A percentile compares a stretch with the other conserved stretches of the same genome.
Conservation (phyloP, 2,888 invertebrate species). For the Scelioninae gen. 1 region DNA sequence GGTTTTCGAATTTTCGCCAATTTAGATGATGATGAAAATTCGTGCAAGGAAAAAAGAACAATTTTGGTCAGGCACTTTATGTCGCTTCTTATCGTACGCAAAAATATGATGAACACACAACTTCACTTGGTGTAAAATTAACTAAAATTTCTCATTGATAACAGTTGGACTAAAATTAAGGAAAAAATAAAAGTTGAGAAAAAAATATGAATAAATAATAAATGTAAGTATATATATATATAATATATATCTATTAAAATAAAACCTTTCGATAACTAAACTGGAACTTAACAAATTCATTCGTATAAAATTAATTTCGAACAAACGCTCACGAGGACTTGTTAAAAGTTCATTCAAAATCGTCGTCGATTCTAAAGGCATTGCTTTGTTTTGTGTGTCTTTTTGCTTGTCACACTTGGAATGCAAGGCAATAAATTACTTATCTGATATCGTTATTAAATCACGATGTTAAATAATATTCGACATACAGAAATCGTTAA, state of each 20-base stretch:
- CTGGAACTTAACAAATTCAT: constrained; percentile 22
- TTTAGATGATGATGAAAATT: constrained; percentile 13
- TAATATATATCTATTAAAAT: constrained; percentile 2
- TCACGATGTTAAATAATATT: constrained; percentile 80
- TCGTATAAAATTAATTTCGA: constrained; percentile 41
- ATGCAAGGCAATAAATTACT: constrained; percentile 84
- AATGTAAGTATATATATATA: neutral
- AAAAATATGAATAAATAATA: constrained; percentile 40
- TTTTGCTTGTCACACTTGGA: constrained; percentile 75
- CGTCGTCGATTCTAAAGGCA: constrained; percentile 45
- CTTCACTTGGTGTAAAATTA: constrained; percentile 74
- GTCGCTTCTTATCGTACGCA: constrained; percentile 63
- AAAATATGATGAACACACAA: constrained; percentile 79
- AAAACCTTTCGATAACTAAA: constrained; percentile 13
- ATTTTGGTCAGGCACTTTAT: constrained; percentile 76
- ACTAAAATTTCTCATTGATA: constrained; percentile 76
- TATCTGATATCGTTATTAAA: constrained; percentile 78
- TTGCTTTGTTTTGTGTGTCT: constrained; percentile 26
- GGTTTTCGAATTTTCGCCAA: neutral
- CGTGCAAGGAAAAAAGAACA: constrained; percentile 28
- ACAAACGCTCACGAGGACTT: constrained; percentile 26
- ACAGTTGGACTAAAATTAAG: constrained; percentile 67
- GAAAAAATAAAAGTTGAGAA: constrained; percentile 3
- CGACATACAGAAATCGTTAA: constrained; percentile 80
- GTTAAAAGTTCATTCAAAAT: constrained; percentile 47